Conservation (phyloP, 2,888 invertebrate genomes). For the Scaptomyza parva region DNA sequence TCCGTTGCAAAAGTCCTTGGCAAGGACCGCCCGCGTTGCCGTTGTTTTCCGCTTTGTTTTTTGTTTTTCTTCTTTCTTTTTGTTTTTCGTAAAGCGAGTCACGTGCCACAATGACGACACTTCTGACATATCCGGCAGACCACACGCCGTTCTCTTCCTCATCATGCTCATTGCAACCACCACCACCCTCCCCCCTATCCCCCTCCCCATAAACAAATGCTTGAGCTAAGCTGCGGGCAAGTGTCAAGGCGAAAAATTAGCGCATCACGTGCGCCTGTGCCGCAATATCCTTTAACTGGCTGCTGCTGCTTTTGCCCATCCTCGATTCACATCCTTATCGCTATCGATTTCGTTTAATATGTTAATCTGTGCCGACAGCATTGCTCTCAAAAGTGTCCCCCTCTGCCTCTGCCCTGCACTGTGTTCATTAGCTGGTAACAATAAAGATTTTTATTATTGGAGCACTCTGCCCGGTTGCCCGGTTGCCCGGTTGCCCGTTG, state of each 20-base stretch:
- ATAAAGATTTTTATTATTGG: constrained; percentile 62
- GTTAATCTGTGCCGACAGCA: constrained; percentile 70
- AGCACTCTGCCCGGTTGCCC: too few relatives aligned
- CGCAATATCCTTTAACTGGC: constrained; percentile 70
- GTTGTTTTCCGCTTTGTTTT: constrained; percentile 39
- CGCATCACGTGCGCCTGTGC: constrained; percentile 79
- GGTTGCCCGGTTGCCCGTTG: too few relatives aligned
- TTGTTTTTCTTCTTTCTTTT: constrained; percentile 37
- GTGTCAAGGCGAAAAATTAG: constrained; percentile 78
- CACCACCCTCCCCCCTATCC: too few relatives aligned
- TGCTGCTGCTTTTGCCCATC: constrained; percentile 31
- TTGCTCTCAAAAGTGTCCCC: not conserved
- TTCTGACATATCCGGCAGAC: constrained; percentile 80
- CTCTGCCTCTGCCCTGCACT: not conserved
- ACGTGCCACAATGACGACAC: constrained; percentile 76
- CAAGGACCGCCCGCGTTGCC: constrained; percentile 69
- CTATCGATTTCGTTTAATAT: constrained; percentile 80
- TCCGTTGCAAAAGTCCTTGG: constrained; percentile 32
- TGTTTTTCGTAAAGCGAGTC: constrained; percentile 60
- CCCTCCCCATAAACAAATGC: constrained; percentile 7
- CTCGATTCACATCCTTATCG: constrained; percentile 43
- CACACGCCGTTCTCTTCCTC: constrained; percentile 58
- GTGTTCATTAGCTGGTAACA: constrained; percentile 69
- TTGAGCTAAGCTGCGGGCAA: constrained; percentile 63
- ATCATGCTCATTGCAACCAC: constrained; percentile 11